phyloP scores from a whole-genome alignment of 2,888 invertebrate genomes.

The Clunio marinus region DNA sequence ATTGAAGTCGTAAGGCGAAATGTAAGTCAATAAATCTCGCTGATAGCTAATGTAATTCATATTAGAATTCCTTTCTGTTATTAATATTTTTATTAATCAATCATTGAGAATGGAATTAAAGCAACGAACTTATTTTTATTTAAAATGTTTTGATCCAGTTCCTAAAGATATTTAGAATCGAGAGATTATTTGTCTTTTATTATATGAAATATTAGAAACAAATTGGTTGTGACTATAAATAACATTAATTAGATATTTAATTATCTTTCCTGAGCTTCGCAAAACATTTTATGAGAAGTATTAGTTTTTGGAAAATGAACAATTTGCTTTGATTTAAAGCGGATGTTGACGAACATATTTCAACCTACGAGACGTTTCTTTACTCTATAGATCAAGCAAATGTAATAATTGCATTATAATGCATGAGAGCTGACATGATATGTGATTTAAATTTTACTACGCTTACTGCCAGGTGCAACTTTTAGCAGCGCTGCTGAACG shows the following conservation, averaged over 20 bases:
- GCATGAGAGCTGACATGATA: not conserved
- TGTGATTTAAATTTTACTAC: not conserved
- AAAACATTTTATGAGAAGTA: not conserved
- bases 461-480: conserved; percentile 1
- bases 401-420: conserved; percentile 3
- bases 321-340: not conserved
- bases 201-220: no score
- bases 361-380: not conserved
- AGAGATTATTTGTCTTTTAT: no score
- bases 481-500: not conserved
- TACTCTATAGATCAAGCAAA: not conserved
- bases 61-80: no score
- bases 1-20: no score
- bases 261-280: not conserved
- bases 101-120: no score
- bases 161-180: no score
- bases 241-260: not conserved
- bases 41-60: no score
- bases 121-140: no score
- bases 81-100: no score
- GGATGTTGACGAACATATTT: conserved; percentile 1
- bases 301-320: not conserved
- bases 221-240: not conserved
- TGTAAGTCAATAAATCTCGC: no score
- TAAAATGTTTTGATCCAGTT: no score